These are phyloP conservation scores for Poecile montanus DNA, from an alignment of 2,797 vertebrate genomes.

Conservation along the genomic window DNA sequence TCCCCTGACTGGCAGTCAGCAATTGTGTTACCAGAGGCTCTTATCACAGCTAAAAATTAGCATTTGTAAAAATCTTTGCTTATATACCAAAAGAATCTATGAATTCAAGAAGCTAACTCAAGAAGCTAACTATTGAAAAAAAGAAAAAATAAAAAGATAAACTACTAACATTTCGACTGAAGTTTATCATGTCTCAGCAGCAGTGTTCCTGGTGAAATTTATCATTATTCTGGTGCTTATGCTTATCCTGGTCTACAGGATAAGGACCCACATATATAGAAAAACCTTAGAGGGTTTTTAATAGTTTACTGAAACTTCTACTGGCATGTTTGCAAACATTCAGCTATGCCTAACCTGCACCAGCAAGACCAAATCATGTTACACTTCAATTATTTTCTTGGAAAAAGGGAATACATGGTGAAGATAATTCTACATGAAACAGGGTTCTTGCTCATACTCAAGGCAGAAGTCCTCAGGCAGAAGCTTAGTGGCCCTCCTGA, in stretches of 20 bases:
- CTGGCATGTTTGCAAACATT: not conserved
- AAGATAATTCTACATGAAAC: not conserved
- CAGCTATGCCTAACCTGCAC: not conserved
- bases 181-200: not conserved
- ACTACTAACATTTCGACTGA: not conserved
- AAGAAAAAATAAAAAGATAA: not conserved
- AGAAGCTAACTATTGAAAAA: not conserved
- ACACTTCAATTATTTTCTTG: not conserved
- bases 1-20: not conserved
- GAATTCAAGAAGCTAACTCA: not conserved
- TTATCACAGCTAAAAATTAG: not conserved
- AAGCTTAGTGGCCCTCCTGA: not conserved
- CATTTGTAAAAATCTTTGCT: not conserved
- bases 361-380: not conserved
- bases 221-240: too few species aligned
- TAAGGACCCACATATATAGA: not conserved
- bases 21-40: not conserved
- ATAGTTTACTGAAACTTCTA: not conserved
- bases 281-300: not conserved
- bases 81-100: not conserved
- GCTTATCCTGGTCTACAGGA: not conserved
- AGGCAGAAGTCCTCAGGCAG: not conserved
- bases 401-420: fast-evolving
- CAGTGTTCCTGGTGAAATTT: not conserved
- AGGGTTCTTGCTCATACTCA: not conserved